Evolutionary conservation across 2,113 vertebrate species (phyloP), one percentile per base, ranked within the genome.

Genomic region (Istiophorus platypterus): DNA sequence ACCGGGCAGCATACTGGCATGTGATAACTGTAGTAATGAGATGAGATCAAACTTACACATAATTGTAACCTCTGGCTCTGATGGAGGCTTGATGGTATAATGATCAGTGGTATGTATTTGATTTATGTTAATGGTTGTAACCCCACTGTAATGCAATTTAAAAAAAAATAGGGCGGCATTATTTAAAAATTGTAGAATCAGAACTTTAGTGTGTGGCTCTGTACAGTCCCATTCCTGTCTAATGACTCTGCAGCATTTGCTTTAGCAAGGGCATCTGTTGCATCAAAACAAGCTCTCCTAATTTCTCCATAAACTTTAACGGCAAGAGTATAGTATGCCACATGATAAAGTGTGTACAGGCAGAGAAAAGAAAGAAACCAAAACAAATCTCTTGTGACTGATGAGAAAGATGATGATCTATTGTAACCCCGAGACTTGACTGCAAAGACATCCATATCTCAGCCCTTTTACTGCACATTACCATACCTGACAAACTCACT

Each of bases 61-160:
- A 34, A 64, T 52, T 72, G 29, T 65, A 75, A 29, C 42, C 34
- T 56, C 34, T 83, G 67, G 31, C 68, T 24, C 57, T 68, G 3
- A 64, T 12, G 13, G 66, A 27, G n/a, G 26, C 18, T 84, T 76
- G 70, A 49, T 63, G 49, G 13, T 31, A 26, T 54, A 62, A 74
- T 76, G 49, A 75, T 45, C 69, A 75, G 56, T 45, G 3, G 24
- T 67, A 41, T 79, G 62, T 22, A 45, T 75, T 52, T 72, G 49
- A 51, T 62, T 54, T 22, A 52, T 65, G 24, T 62, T 77, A 84
- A 75, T 72, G 41, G 45, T 49, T 57, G 29, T 49, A 56, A 56
- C 18, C 41, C 62, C 17, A 59, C 39, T 39, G 51, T 61, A 20
- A 41, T 24, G 22, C 31, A n/a, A 34, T 70, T 52, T 27, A 47